Base-by-base conservation (phyloP, 2,888 invertebrate species). In the Mactromeris polynyma region DNA sequence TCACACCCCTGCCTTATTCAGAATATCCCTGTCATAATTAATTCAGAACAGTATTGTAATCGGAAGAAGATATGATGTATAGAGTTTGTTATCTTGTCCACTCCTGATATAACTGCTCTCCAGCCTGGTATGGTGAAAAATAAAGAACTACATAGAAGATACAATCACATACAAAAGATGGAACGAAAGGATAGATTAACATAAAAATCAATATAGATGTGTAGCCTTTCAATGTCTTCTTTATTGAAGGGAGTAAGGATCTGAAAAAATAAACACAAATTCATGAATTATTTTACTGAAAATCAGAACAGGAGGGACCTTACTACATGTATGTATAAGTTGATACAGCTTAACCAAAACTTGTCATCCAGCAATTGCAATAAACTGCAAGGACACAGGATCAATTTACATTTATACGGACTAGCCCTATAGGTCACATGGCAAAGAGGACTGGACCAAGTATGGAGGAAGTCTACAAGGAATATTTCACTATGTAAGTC, bases 131-230 rank as follows among this genome's bases (percentile, higher is more conserved):
- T 51, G 95, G 95, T 9, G 94, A 93, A 78, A 94, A 91, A 87
- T 94, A 95, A 38, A 95, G 77, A 33, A 93, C 92, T 51, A 91
- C 87, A 81, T 95, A 95, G 87, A 95, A 95, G 81, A 94, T 90
- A 79, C 93, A 90, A 90, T 95, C 94, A 92, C 94, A 94, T 64
- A 95, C 83, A 84, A 95, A 91, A 6, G 91, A 91, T 1, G 95
- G 95, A 31, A 94, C 88, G 19, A 95, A n/a, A 0, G 95, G 95
- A 95, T 95, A 96, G 11, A 95, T 77, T 1, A 94, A 73, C 17
- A 93, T 92, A 83, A 94, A 94, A 2, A 95, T 85, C 46, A 93
- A 85, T 26, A 92, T 88, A 9, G 93, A 92, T 7, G 93, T 9
- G 64, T 94, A 83, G 33, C 92, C 91, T 88, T 93, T 93, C 4